Percentiles rank a stretch among this genome's conserved stretches.
phyloP scores from a whole-genome alignment of 1,140 invertebrate species.

The Pseudomyrmex dendroicus region DNA sequence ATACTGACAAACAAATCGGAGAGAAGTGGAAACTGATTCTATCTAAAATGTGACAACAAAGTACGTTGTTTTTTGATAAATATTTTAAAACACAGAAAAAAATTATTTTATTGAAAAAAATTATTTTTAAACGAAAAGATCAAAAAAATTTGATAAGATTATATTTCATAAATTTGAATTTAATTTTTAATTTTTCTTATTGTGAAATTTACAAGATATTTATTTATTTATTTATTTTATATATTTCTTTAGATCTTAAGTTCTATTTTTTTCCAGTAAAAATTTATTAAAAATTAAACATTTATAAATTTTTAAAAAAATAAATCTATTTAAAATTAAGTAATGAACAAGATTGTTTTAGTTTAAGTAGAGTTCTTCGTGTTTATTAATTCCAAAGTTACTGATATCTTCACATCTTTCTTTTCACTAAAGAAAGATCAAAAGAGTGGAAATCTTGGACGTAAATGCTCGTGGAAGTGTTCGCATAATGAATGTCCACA shows the following conservation, averaged over 20 bases:
- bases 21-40: background rate
- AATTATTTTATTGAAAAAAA: background rate
- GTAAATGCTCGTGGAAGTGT: slow-evolving; percentile 15
- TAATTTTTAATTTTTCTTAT: background rate
- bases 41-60: background rate
- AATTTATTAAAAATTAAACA: background rate
- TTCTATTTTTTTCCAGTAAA: background rate
- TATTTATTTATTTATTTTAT: no score
- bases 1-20: background rate
- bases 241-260: no score
- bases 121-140: background rate
- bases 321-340: slow-evolving; percentile 7
- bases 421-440: background rate
- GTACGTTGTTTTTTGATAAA: background rate
- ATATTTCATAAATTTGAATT: background rate
- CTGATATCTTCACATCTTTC: background rate
- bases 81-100: background rate
- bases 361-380: background rate
- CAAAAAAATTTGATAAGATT: background rate
- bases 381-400: background rate
- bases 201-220: background rate
- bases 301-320: no score
- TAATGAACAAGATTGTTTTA: background rate
- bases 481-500: slow-evolving; percentile 50
- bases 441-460: background rate